Base-by-base conservation (phyloP, 2,797 vertebrate genomes). In the Thaleichthys pacificus region DNA sequence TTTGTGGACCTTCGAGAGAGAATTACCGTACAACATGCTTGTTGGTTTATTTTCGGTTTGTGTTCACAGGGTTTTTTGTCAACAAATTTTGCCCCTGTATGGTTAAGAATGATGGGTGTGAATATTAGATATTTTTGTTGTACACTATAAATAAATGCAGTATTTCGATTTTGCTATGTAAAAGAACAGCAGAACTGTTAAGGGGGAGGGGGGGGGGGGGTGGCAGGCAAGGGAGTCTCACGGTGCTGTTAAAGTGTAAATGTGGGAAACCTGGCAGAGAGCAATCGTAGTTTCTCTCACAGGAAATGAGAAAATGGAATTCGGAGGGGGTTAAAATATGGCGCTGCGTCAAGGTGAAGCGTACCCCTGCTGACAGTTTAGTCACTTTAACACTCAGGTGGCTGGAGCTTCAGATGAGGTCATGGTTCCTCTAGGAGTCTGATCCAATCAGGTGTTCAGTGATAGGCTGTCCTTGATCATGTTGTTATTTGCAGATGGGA, bases 191-290 rank as follows among this genome's bases (percentile, higher is more conserved):
- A 8, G 51, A 56, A 56, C 6, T 56, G 38, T 42, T 42, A 2
- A 9, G 42, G 9, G 38, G 38, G 38, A 11, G 38, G 11, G 38
- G 38, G 38, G 42, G 42, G 68, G 62, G 68, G 42, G 42, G 68
- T 58, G 68, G 54, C 42, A 15, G 54, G 82, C 76, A 77, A 66
- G n/a, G 51, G 32, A 28, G 72, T 80, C 76, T 85, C 76, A 72
- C 82, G 64, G 73, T 71, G 76, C 83, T 82, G 89, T 81, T 84
- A 80, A 89, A 77, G 85, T 79, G 79, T 79, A 79, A 91, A 49
- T 70, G 66, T 83, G 82, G 81, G 78, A 84, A 84, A 80, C 72
- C 72, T 89, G 86, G 87, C 86, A 85, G 79, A 66, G 85, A 85
- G 79, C 65, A 71, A 84, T 77, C 68, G 72, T 68, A 72, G 69